Percentiles rank a stretch among this genome's conserved stretches.
These are phyloP conservation scores for Dorcus parallelipipedus DNA, from an alignment of 2,888 invertebrate species.

Conservation along the genomic window DNA sequence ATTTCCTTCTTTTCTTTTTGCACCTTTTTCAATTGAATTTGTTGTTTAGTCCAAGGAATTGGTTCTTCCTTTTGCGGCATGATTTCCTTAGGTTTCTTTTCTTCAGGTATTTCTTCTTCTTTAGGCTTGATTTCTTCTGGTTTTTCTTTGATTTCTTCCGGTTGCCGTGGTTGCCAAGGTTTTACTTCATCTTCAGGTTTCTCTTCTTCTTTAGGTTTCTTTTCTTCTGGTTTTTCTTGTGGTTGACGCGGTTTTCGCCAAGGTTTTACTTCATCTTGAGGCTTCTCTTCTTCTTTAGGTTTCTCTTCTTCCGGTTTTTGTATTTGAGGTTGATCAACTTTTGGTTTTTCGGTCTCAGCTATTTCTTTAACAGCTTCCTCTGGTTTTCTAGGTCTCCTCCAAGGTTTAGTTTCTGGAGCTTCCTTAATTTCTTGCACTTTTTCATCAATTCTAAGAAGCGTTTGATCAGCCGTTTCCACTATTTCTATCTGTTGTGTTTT, in stretches of 20 bases:
- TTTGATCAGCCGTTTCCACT: neutral
- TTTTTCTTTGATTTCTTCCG: neutral
- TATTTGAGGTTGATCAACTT: no score
- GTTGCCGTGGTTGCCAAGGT: slow-evolving; percentile 12
- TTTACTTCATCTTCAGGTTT: slow-evolving; percentile 28
- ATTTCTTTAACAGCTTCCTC: slow-evolving; percentile 51
- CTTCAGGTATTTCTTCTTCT: no score
- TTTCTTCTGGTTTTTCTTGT: slow-evolving; percentile 3
- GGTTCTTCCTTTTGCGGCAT: no score
- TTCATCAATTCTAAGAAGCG: slow-evolving; percentile 22
- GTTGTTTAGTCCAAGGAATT: no score
- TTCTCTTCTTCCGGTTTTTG: slow-evolving; percentile 18
- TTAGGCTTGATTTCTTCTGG: neutral
- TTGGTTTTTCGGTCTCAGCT: slow-evolving; percentile 32
- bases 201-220: slow-evolving; percentile 39
- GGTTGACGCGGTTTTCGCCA: slow-evolving; percentile 18
- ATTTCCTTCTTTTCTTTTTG: no score
- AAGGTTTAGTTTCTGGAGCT: slow-evolving; percentile 22
- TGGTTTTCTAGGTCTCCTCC: slow-evolving; percentile 5
- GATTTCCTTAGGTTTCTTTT: no score
- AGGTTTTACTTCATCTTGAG: slow-evolving; percentile 30
- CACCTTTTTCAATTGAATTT: no score
- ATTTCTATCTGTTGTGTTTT: neutral
- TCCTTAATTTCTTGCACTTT: slow-evolving; percentile 31
- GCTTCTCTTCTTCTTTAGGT: slow-evolving; percentile 35